Conservation (phyloP, 2,113 vertebrate genomes). For the Theristicus caerulescens region DNA sequence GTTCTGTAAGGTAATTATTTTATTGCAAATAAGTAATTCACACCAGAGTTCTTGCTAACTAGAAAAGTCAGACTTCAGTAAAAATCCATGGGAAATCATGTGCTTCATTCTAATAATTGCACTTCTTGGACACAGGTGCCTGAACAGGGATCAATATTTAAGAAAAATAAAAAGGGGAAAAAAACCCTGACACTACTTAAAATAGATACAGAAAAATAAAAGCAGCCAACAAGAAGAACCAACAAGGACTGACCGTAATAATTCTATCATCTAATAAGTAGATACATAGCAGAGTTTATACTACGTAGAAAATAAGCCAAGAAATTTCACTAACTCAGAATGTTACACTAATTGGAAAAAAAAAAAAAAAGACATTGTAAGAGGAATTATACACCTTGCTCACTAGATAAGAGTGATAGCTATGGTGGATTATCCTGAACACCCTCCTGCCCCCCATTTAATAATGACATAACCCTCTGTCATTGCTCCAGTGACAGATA, state of each 20-base stretch:
- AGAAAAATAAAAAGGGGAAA: neutral
- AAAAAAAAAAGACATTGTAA: neutral
- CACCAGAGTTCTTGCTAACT: neutral
- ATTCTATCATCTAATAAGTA: neutral
- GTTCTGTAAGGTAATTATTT: neutral
- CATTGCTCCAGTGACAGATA: neutral
- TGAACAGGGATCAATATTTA: neutral
- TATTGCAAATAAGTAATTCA: neutral
- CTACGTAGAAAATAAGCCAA: neutral
- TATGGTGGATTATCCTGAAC: neutral
- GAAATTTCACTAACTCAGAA: neutral
- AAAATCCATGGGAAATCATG: neutral
- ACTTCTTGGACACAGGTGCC: neutral
- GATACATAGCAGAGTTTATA: neutral
- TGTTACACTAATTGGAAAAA: neutral
- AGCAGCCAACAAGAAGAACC: neutral
- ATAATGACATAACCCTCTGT: neutral
- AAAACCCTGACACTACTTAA: neutral
- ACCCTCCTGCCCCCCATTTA: neutral
- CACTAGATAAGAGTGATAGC: neutral
- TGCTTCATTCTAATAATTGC: neutral
- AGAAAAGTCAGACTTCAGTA: neutral
- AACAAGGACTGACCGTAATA: neutral
- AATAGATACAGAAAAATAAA: neutral
- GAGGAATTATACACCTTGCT: neutral